phyloP scores from a whole-genome alignment of 2,888 invertebrate genomes.

The Meteorus colon region DNA sequence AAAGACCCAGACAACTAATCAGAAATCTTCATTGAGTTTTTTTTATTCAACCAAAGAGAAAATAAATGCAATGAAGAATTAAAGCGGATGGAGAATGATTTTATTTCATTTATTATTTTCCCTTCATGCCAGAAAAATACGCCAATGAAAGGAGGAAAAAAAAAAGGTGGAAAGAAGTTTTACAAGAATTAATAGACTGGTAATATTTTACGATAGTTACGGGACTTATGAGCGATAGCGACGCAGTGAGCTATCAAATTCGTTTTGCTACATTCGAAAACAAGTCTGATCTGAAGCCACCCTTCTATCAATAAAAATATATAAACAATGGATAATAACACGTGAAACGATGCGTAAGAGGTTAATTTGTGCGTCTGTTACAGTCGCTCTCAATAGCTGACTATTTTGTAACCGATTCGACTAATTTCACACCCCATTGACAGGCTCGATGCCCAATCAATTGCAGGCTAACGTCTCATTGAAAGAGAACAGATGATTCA shows the following conservation, averaged over 20 bases:
- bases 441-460: not conserved
- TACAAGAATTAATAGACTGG: conserved; percentile 66
- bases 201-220: conserved; percentile 58
- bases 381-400: not conserved
- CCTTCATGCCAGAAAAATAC: not conserved
- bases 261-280: conserved; percentile 39
- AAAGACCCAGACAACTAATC: conserved; percentile 43
- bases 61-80: conserved; percentile 20
- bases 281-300: conserved; percentile 64
- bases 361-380: conserved; percentile 63
- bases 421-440: not conserved
- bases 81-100: conserved; percentile 33
- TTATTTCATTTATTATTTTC: conserved; percentile 18
- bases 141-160: not conserved
- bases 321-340: conserved; percentile 69
- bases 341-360: conserved; percentile 68
- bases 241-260: conserved; percentile 8
- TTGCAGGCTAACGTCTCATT: conserved; percentile 1
- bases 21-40: conserved; percentile 39
- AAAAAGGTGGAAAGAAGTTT: not conserved
- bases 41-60: conserved; percentile 21
- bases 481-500: too few species aligned
- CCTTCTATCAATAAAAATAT: conserved; percentile 4
- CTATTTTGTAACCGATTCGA: not conserved
- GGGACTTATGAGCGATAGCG: conserved; percentile 31